Percentiles rank a stretch among this genome's conserved stretches.
Evolutionary conservation across 1,140 invertebrate species (phyloP).

Genomic region (Caligus rogercresseyi): DNA sequence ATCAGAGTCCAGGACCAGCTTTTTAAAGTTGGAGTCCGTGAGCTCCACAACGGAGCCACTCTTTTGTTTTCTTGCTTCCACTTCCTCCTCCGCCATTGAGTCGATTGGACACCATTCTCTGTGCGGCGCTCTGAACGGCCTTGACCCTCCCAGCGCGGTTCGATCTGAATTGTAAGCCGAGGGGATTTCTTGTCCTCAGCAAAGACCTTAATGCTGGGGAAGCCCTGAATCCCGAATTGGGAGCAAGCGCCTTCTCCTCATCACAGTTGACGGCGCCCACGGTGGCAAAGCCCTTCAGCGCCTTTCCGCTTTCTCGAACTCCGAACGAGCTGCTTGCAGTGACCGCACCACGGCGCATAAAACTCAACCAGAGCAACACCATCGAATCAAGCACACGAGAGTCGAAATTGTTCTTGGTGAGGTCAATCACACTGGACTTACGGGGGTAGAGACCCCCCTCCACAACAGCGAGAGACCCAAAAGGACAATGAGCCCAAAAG

Average conservation of each 20-base stretch:
- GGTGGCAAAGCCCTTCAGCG: slow-evolving; percentile 47
- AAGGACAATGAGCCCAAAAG: neutral
- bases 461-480: neutral
- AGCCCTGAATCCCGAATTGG: slow-evolving; percentile 68
- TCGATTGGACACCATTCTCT: slow-evolving; percentile 28
- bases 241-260: slow-evolving; percentile 60
- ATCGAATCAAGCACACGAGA: slow-evolving; percentile 58
- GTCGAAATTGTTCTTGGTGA: slow-evolving; percentile 81
- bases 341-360: slow-evolving; percentile 75
- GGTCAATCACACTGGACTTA: slow-evolving; percentile 65
- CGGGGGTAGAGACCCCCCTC: slow-evolving; percentile 49
- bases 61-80: slow-evolving; percentile 36
- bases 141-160: slow-evolving; percentile 69
- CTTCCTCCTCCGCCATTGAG: slow-evolving; percentile 24
- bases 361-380: slow-evolving; percentile 85
- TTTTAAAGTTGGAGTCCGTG: slow-evolving; percentile 85
- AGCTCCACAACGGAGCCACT: slow-evolving; percentile 80
- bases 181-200: slow-evolving; percentile 62
- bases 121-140: slow-evolving; percentile 49
- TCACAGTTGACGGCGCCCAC: slow-evolving; percentile 84
- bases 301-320: slow-evolving; percentile 69
- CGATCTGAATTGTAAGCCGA: slow-evolving; percentile 68
- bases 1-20: slow-evolving; percentile 67
- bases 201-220: slow-evolving; percentile 94
- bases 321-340: slow-evolving; percentile 60